Evolutionary conservation across 2,113 vertebrate genomes (phyloP), one percentile per base, ranked within the genome.

Genomic region (Phoxinus phoxinus): DNA sequence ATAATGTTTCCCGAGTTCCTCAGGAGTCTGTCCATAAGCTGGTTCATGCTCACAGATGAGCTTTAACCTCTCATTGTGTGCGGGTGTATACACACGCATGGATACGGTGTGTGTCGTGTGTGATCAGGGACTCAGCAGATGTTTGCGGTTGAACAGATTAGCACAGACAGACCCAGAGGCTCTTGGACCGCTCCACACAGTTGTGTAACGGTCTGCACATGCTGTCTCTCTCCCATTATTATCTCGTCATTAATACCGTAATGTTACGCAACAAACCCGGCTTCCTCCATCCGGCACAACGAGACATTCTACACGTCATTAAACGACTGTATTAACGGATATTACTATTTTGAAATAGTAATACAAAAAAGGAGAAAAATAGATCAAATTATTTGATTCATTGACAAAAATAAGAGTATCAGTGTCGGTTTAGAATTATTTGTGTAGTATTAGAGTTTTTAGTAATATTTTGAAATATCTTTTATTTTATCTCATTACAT

Each of bases 61-160:
- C 76, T 59, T 30, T 35, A 25, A n/a, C 77, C 48, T 78, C 81
- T 37, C 13, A 48, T 59, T 46, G 35, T 78, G 73, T 83, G 61
- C 1, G 17, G 37, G 81, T 37, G 32, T 32, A 46, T 23, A 63
- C 65, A 41, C n/a, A 25, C 1, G 23, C 69, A 53, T 81, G 37
- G 41, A 56, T 61, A 63, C 9, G 25, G 21, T 6, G 23, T 30
- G 17, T 48, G 12, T 15, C 11, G 6, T 87, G 30, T 85, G 65
- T 79, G 30, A 32, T 58, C 19, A 11, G 25, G 53, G 78, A 81
- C 79, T 86, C 79, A 84, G 81, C 81, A 86, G 81, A 88, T 84
- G 81, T 88, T 88, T 81, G 81, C 81, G 72, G 85, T 48, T 25
- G 81, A 76, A 78, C 81, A 88, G 85, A 88, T 88, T 84, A 86